Evolutionary conservation across 2,888 invertebrate genomes (phyloP).

Genomic region (Fragum fragum): DNA sequence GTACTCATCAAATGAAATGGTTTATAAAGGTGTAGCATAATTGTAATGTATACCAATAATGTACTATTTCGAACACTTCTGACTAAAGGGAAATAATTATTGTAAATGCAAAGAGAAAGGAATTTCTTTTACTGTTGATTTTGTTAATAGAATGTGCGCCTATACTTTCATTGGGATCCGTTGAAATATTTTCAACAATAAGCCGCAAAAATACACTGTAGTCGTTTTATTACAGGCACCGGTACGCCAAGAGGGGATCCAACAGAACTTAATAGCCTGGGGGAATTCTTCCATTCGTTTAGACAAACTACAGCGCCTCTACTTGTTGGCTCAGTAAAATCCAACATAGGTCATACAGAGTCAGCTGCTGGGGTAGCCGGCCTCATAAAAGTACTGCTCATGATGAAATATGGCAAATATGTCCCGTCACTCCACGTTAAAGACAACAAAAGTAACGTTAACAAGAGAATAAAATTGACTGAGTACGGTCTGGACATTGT

Average conservation of each 20-base stretch:
- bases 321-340: constrained; percentile 74
- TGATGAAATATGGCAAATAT: constrained; percentile 69
- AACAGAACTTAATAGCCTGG: constrained; percentile 70
- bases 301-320: not conserved
- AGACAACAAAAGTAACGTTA: constrained; percentile 47
- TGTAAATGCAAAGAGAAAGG: no score
- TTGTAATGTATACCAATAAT: no score
- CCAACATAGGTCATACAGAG: constrained; percentile 75
- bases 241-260: constrained; percentile 77
- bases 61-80: no score
- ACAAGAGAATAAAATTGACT: constrained; percentile 61
- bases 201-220: no score
- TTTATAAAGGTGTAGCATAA: no score
- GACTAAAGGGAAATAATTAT: no score
- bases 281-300: constrained; percentile 58
- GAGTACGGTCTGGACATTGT: constrained; percentile 58
- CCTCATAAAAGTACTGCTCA: constrained; percentile 74
- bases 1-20: no score
- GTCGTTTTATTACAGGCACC: constrained; percentile 69
- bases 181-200: no score
- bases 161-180: no score
- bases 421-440: constrained; percentile 70
- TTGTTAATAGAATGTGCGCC: no score
- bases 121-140: no score
- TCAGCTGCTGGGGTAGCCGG: constrained; percentile 74